Percentiles rank a stretch among this genome's conserved stretches.
phyloP scores from a whole-genome alignment of 2,888 invertebrate genomes.

The Melieria crassipennis region DNA sequence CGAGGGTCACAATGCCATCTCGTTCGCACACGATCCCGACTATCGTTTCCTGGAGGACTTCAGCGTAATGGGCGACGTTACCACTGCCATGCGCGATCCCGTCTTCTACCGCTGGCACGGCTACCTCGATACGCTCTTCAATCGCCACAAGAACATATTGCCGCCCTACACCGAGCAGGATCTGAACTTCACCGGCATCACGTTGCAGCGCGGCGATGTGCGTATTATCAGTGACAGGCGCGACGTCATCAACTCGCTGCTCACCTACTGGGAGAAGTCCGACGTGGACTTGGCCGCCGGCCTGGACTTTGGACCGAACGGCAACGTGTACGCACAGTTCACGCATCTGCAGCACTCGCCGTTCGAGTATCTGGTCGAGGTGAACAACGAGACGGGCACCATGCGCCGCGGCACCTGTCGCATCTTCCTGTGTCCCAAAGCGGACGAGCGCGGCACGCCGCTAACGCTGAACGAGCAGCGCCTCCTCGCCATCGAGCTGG shows the following conservation, averaged over 20 bases:
- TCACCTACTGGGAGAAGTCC: constrained; percentile 82
- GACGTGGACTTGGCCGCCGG: constrained; percentile 83
- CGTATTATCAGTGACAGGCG: constrained; percentile 36
- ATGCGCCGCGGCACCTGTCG: constrained; percentile 71
- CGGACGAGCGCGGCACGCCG: constrained; percentile 72
- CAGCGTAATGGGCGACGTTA: constrained; percentile 82
- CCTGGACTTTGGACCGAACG: constrained; percentile 80
- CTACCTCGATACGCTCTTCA: constrained; percentile 79
- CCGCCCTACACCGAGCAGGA: constrained; percentile 68
- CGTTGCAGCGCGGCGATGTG: constrained; percentile 40
- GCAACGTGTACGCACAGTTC: constrained; percentile 76
- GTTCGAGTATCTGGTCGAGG: constrained; percentile 74
- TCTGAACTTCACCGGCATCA: constrained; percentile 48
- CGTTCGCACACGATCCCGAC: constrained; percentile 84
- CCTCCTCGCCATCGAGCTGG: constrained; percentile 74
- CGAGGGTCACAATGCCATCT: constrained; percentile 80
- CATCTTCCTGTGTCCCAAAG: constrained; percentile 74
- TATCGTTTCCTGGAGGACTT: constrained; percentile 75
- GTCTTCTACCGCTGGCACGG: constrained; percentile 88
- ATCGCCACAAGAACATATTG: constrained; percentile 74
- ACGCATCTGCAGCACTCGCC: constrained; percentile 81
- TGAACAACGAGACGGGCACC: constrained; percentile 69
- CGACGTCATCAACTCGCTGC: constrained; percentile 37
- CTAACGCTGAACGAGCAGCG: constrained; percentile 71
- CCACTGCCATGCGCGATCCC: constrained; percentile 88